Percentiles rank a stretch among this genome's conserved stretches.
Evolutionary conservation across 2,113 vertebrate genomes (phyloP).

Genomic region (Phalacrocorax carbo): DNA sequence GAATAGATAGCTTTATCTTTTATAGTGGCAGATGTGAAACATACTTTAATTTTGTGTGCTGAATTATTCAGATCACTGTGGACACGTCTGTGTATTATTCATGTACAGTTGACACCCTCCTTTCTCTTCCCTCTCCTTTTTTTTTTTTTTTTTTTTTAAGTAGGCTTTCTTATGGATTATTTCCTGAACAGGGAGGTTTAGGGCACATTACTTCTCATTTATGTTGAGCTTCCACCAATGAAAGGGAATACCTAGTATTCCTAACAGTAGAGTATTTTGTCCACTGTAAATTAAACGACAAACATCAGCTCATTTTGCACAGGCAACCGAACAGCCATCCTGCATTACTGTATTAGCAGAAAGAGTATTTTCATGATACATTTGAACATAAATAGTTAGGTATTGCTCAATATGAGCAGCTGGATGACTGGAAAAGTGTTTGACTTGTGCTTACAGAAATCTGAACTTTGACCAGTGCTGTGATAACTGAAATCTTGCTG

Average conservation of each 20-base stretch:
- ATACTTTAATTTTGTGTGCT: conserved; percentile 36
- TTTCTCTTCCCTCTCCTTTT: not conserved
- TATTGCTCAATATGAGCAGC: not conserved
- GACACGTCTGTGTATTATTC: not conserved
- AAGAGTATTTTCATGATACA: not conserved
- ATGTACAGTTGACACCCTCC: not conserved
- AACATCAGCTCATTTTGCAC: not conserved
- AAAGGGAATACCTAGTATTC: not conserved
- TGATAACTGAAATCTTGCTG: not conserved
- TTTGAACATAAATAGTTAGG: not conserved
- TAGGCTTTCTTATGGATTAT: not conserved
- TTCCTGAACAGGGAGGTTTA: not conserved
- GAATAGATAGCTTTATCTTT: conserved; percentile 6
- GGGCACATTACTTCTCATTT: not conserved
- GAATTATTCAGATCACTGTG: conserved; percentile 38
- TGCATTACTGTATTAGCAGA: not conserved
- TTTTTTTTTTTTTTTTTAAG: not conserved
- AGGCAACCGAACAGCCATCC: not conserved
- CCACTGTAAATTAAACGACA: not conserved
- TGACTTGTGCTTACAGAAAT: not conserved
- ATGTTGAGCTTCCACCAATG: not conserved
- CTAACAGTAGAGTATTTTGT: not conserved
- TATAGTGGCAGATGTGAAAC: conserved; percentile 42
- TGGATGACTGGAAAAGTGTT: not conserved
- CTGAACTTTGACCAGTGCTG: not conserved